Evolutionary conservation across 2,797 vertebrate genomes (phyloP).

Genomic region (Phoeniculus purpureus): DNA sequence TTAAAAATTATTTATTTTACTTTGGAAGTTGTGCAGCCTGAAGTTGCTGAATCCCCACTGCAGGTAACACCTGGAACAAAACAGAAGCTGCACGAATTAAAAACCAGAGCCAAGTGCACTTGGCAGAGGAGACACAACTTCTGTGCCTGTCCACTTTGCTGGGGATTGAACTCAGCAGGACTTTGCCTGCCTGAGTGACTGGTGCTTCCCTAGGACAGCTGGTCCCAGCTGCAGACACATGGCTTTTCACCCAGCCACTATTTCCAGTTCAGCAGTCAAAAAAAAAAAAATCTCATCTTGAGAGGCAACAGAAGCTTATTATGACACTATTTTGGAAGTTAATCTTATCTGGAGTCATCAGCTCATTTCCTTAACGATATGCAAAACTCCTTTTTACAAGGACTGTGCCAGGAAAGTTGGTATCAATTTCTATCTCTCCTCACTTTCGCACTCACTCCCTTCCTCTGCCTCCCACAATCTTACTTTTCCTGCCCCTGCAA

Average conservation of each 20-base stretch:
- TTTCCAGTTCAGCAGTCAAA: constrained; percentile 40
- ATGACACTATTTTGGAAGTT: constrained; percentile 36
- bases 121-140: not conserved
- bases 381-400: not conserved
- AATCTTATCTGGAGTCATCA: constrained; percentile 30
- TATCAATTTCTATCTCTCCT: not conserved
- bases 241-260: constrained; percentile 1
- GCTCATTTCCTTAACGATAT: not conserved
- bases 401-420: not conserved
- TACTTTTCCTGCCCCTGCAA: not conserved
- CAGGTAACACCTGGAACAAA: not conserved
- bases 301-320: constrained; percentile 30
- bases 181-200: not conserved
- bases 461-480: not conserved
- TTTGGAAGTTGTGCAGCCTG: too few relatives aligned
- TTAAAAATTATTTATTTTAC: too few relatives aligned
- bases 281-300: not conserved
- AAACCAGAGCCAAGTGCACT: not conserved
- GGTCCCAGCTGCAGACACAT: not conserved
- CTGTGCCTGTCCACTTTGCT: not conserved
- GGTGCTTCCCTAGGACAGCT: constrained; percentile 46
- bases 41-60: too few relatives aligned
- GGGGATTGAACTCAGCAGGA: not conserved
- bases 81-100: not conserved
- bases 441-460: not conserved